Base-by-base conservation (phyloP, 1,140 invertebrate species). In the Dreissena rostriformis region DNA sequence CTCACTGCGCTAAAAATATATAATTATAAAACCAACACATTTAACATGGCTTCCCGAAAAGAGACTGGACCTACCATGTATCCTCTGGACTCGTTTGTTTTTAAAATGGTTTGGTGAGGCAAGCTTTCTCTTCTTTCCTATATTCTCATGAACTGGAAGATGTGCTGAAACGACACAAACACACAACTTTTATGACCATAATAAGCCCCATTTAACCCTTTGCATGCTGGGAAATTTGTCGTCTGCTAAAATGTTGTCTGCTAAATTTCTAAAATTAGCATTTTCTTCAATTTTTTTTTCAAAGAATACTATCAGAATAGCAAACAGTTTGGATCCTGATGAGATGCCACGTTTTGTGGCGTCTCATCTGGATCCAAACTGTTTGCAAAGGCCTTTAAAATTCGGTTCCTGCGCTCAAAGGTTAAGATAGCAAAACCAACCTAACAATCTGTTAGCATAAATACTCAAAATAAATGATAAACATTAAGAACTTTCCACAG, bases 21-120 rank as follows among this genome's bases (percentile, higher is more conserved):
- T n/a, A n/a, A n/a, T n/a, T n/a, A n/a, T n/a, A n/a, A n/a, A n/a
- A n/a, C n/a, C n/a, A n/a, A n/a, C n/a, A n/a, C n/a, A n/a, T n/a
- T n/a, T n/a, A n/a, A n/a, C n/a, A n/a, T n/a, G n/a, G n/a, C n/a
- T n/a, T n/a, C n/a, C n/a, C n/a, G n/a, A n/a, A n/a, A n/a, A n/a
- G n/a, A n/a, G n/a, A n/a, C n/a, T 57, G 19, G 5, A 52, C 71
- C 66, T 82, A 82, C 80, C 80, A 73, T 82, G 80, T 65, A 82
- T 82, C 52, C 68, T 82, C 71, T 82, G 80, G 19, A 82, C 55
- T 19, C 80, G 80, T 55, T 82, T 82, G 29, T 82, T 82, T 63
- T 82, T 82, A 61, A 82, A 74, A 55, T 82, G 80, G 39, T 82
- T 82, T 63, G 80, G 80, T 53, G 80, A 82, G 52, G 57, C 67